Conservation (phyloP, 2,113 vertebrate genomes). For the Mastomys natalensis region DNA sequence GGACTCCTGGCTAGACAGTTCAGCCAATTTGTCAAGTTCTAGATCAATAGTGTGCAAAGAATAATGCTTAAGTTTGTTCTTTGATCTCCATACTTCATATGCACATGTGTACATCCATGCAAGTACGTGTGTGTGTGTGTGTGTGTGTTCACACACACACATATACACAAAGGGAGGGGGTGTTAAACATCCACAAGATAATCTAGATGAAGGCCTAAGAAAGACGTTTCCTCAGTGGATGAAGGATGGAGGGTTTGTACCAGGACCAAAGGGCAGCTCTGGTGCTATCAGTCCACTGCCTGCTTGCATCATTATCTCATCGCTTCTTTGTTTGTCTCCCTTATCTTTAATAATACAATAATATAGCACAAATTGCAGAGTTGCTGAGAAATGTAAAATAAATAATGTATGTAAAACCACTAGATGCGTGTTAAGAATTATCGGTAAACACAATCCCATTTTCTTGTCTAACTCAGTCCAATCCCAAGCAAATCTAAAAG, state of each 20-base stretch:
- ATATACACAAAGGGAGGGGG: not conserved
- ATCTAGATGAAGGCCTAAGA: not conserved
- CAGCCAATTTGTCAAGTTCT: not conserved
- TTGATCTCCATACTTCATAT: not conserved
- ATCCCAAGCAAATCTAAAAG: conserved; percentile 7
- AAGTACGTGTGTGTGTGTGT: too few relatives aligned
- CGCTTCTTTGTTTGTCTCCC: not conserved
- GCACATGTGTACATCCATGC: not conserved
- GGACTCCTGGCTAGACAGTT: not conserved
- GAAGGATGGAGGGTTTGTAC: not conserved
- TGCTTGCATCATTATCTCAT: accelerated
- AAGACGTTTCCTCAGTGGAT: not conserved
- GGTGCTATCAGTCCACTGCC: too few relatives aligned
- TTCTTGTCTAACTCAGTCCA: conserved; percentile 1
- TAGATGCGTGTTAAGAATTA: not conserved
- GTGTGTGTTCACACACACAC: too few relatives aligned
- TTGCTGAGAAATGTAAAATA: conserved; percentile 37
- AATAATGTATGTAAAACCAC: conserved; percentile 40
- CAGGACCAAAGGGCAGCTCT: not conserved
- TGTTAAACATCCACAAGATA: not conserved
- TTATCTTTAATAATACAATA: not conserved
- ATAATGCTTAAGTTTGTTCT: not conserved
- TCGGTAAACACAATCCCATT: conserved; percentile 8
- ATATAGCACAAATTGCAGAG: not conserved
- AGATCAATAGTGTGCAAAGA: not conserved